Evolutionary conservation across 2,797 vertebrate genomes (phyloP), one percentile per base, ranked within the genome.

Genomic region (Acanthis flammea): DNA sequence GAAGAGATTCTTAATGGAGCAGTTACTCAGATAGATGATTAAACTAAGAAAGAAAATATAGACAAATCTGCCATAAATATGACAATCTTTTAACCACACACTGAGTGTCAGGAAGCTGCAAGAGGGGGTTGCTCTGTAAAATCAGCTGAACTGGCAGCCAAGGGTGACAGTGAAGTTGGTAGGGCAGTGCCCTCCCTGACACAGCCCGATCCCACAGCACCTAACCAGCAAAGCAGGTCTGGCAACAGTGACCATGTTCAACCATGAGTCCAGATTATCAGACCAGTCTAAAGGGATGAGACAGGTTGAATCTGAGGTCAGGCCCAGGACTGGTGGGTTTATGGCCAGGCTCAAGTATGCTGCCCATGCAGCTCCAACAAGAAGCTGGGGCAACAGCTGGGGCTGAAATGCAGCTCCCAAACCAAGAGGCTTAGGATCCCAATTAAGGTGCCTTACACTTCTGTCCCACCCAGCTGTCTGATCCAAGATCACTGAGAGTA

Each of bases 121-220:
- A 39, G 70, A 65, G 8, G 3, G 16, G 16, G 11, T 19, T 83
- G 27, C 28, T 65, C 27, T 31, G 42, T 50, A 39, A 86, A 47
- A 39, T 13, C 15, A 42, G 45, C 28, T 81, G 80, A 78, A 47
- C 75, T 67, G 75, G 48, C 41, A 93, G 79, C n/a, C 1, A 2
- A 70, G 12, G 12, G 10, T 53, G 66, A 71, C 66, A 47, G 24
- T 0, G 4, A 73, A 45, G 31, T 16, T 2, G 4, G 70, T 28
- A 58, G 33, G 71, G 60, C 63, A 90, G 25, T 42, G 30, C 5
- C 27, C 9, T 72, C 16, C 25, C 51, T 7, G 3, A 58, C 54
- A 72, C 0, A 1, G 31, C 16, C 25, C 23, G 0, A 0, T 86
- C 54, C 54, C 2, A 1, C 44, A 78, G 35, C 47, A 73, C 37